Evolutionary conservation across 2,797 vertebrate species (phyloP).

Genomic region (Falco biarmicus): DNA sequence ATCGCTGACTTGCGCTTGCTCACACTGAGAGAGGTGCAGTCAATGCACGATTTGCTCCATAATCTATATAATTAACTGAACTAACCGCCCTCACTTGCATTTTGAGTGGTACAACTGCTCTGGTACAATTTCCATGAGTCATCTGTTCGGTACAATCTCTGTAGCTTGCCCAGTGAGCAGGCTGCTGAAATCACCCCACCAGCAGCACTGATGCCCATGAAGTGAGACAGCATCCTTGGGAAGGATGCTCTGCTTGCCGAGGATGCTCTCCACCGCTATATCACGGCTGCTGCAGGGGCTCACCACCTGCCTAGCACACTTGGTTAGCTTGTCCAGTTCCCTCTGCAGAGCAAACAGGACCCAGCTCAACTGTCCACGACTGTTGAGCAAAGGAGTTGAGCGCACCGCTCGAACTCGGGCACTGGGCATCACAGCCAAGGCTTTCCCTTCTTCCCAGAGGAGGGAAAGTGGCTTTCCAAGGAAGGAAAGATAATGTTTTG

Average conservation of each 20-base stretch:
- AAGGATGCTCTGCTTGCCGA: not conserved
- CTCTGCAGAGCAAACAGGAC: not conserved
- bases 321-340: not conserved
- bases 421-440: not conserved
- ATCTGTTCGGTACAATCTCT: not conserved
- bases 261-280: not conserved
- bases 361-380: not conserved
- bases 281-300: not conserved
- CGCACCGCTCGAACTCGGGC: not conserved
- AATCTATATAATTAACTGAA: not conserved
- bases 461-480: not conserved
- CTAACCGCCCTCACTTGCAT: not conserved
- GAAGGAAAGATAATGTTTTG: not conserved
- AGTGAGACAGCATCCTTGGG: not conserved
- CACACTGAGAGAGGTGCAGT: not conserved
- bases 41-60: not conserved
- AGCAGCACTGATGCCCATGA: not conserved
- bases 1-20: not conserved
- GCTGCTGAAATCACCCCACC: not conserved
- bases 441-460: not conserved
- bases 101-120: not conserved
- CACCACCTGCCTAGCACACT: not conserved
- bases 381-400: not conserved
- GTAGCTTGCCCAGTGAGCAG: rapidly evolving
- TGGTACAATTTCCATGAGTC: not conserved